Evolutionary conservation across 2,888 invertebrate genomes (phyloP).

Genomic region (Anthophora plumipes): DNA sequence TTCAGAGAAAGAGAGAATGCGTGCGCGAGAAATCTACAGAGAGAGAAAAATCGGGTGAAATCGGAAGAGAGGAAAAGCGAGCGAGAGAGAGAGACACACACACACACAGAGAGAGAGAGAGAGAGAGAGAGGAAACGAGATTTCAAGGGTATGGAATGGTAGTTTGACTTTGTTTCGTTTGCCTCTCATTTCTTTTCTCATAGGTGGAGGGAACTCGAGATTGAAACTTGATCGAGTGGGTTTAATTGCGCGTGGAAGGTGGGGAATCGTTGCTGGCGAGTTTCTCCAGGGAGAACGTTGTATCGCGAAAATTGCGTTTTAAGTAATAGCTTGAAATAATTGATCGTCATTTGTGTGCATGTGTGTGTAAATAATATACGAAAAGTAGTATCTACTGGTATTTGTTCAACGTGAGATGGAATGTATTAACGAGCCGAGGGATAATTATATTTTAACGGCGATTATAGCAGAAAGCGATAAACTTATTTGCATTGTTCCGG

Average conservation of each 20-base stretch:
- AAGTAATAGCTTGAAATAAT: neutral
- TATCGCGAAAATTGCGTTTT: constrained; percentile 6
- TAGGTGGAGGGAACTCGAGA: neutral
- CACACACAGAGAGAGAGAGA: neutral
- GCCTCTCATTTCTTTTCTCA: neutral
- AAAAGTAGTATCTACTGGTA: neutral
- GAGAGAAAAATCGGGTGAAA: too few relatives aligned
- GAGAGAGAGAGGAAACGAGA: neutral
- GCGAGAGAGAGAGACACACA: too few relatives aligned
- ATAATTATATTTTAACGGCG: neutral
- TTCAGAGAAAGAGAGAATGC: too few relatives aligned
- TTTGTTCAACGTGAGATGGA: neutral
- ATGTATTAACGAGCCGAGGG: neutral
- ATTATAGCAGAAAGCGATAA: too few relatives aligned
- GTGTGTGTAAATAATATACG: neutral
- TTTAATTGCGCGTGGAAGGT: constrained; percentile 21
- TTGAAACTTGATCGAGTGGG: constrained; percentile 25
- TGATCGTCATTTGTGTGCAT: neutral
- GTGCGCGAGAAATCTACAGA: too few relatives aligned
- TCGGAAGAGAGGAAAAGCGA: too few relatives aligned
- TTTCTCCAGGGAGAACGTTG: neutral
- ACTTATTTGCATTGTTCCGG: too few relatives aligned
- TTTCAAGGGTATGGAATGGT: constrained; percentile 20
- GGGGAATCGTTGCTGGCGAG: neutral
- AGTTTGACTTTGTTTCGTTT: neutral